Percentiles rank a stretch among this genome's conserved stretches.
phyloP scores from a whole-genome alignment of 64 coral and sea anemone species.

The Montipora efflorescens region DNA sequence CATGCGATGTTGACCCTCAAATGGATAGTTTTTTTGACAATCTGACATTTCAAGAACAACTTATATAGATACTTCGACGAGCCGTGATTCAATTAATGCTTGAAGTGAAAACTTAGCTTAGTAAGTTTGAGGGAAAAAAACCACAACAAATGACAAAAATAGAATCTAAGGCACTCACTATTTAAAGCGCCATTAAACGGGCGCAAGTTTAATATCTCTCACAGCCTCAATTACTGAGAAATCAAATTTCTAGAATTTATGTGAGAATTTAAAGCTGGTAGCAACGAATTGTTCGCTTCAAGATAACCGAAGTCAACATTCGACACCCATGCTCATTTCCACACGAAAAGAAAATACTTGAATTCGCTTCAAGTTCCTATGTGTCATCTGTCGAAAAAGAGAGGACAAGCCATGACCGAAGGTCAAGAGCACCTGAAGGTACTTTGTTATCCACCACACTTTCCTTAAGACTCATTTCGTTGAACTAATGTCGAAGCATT shows the following conservation, averaged over 20 bases:
- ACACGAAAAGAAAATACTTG: not conserved
- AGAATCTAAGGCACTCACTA: not conserved
- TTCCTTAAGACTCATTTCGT: too few species aligned
- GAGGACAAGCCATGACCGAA: not conserved
- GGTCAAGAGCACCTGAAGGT: not conserved
- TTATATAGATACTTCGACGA: too few species aligned
- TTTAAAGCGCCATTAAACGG: not conserved
- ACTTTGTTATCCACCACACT: too few species aligned
- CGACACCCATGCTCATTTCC: not conserved
- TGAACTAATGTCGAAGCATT: too few species aligned
- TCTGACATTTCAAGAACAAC: not conserved
- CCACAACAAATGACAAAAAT: not conserved
- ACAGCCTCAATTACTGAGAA: not conserved
- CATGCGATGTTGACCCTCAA: too few species aligned
- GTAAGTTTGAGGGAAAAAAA: not conserved
- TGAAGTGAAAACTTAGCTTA: not conserved
- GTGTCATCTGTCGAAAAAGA: too few species aligned
- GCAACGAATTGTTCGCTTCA: not conserved
- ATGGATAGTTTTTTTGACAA: not conserved
- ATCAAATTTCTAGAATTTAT: not conserved
- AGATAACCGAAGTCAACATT: constrained; percentile 27
- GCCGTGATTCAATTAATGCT: too few species aligned
- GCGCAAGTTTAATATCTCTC: not conserved
- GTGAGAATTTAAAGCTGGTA: constrained; percentile 14
- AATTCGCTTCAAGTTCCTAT: not conserved